phyloP scores from a whole-genome alignment of 2,113 vertebrate species.

The Rhinopomastus cyanomelas region DNA sequence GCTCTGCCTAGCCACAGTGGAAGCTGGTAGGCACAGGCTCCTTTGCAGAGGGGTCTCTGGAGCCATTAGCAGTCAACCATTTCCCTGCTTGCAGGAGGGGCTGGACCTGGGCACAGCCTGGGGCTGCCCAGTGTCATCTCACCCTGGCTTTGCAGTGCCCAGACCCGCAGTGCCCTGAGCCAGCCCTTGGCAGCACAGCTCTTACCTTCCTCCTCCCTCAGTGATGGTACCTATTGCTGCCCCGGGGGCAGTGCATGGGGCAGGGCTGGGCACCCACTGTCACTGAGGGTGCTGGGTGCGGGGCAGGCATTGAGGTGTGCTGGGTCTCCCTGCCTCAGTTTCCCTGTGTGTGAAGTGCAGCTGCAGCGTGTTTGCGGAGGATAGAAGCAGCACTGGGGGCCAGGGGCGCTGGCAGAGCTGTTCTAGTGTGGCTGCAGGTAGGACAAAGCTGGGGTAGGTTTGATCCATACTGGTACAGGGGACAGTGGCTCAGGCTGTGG shows the following conservation, averaged over 20 bases:
- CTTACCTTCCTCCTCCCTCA: background rate
- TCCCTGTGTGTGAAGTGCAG: fast-evolving
- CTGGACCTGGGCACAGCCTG: background rate
- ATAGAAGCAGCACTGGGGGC: background rate
- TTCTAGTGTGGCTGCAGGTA: background rate
- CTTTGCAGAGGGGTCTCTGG: slow-evolving; percentile 46
- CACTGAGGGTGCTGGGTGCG: no score
- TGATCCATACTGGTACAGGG: background rate
- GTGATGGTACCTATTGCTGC: background rate
- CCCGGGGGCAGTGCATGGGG: fast-evolving
- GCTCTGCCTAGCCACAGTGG: background rate
- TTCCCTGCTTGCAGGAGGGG: background rate
- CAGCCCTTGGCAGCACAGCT: background rate
- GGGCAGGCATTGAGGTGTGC: no score
- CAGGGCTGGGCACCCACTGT: no score
- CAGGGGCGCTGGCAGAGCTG: background rate
- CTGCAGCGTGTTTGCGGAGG: fast-evolving
- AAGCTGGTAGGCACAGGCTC: slow-evolving; percentile 18
- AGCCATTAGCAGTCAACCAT: no score
- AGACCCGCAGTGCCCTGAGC: background rate
- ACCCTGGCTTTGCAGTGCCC: background rate
- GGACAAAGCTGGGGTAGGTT: background rate
- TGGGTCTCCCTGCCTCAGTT: background rate
- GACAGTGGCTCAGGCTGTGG: background rate
- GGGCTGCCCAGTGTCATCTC: fast-evolving